Conservation (phyloP, 1,140 invertebrate species). For the Psilanteris sp. region DNA sequence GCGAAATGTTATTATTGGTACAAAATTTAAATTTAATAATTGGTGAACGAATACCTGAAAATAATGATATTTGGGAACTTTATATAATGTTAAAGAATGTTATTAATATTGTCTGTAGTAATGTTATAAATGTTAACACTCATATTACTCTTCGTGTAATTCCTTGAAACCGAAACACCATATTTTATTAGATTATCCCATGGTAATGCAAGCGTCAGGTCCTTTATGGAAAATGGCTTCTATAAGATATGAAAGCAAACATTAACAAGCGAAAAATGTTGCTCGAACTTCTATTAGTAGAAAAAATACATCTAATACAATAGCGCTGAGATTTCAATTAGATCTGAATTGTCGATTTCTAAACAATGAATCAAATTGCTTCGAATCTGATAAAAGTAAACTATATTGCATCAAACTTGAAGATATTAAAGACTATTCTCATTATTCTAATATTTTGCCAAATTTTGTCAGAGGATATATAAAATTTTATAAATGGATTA, state of each 20-base stretch:
- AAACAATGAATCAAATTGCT: background rate
- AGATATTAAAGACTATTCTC: background rate
- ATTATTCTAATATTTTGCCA: background rate
- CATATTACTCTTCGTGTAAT: background rate
- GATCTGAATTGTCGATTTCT: slow-evolving; percentile 1
- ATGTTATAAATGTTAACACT: slow-evolving; percentile 11
- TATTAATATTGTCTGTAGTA: slow-evolving; percentile 19
- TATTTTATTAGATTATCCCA: slow-evolving; percentile 26
- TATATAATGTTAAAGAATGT: slow-evolving; percentile 17
- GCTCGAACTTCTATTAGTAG: slow-evolving; percentile 1
- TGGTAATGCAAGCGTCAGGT: slow-evolving; percentile 14
- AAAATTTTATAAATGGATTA: slow-evolving; percentile 9
- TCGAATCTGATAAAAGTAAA: background rate
- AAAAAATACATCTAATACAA: slow-evolving; percentile 19
- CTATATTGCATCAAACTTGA: background rate
- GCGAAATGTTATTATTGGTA: slow-evolving; percentile 20
- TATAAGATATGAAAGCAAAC: slow-evolving; percentile 21
- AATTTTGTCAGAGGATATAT: background rate
- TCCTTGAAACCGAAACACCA: slow-evolving; percentile 43
- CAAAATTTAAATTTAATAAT: slow-evolving; percentile 48
- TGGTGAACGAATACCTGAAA: slow-evolving; percentile 44
- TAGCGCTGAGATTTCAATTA: slow-evolving; percentile 8
- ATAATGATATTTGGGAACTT: slow-evolving; percentile 29
- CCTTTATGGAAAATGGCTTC: slow-evolving; percentile 14
- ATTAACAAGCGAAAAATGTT: slow-evolving; percentile 11